Percentiles rank a stretch among this genome's conserved stretches.
Evolutionary conservation across 2,888 invertebrate genomes (phyloP).

Genomic region (Globia sparganii): DNA sequence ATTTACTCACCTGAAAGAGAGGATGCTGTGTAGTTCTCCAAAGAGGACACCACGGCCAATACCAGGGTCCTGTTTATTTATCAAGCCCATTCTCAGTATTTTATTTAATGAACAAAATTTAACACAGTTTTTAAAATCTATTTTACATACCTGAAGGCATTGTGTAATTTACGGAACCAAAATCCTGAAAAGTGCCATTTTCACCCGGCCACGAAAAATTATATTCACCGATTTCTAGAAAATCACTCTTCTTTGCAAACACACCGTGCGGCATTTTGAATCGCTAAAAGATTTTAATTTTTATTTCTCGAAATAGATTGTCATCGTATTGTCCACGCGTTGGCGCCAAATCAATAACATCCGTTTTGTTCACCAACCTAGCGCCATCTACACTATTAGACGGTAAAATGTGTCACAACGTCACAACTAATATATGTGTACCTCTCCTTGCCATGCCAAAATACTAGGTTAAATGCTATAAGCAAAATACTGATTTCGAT

Average conservation of each 20-base stretch:
- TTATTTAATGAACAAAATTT: neutral
- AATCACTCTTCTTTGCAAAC: conserved; percentile 80
- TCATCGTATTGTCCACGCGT: conserved; percentile 24
- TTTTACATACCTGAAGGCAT: conserved; percentile 82
- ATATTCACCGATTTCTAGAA: conserved; percentile 85
- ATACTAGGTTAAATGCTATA: no score
- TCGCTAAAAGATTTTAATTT: neutral
- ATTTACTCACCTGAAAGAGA: conserved; percentile 84
- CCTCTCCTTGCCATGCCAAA: neutral
- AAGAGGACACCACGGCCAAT: conserved; percentile 93
- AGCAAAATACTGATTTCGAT: no score
- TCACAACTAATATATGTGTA: neutral
- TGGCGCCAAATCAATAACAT: conserved; percentile 69
- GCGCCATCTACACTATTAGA: conserved; percentile 61
- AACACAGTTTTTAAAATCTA: neutral
- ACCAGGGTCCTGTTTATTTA: conserved; percentile 88
- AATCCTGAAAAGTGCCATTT: conserved; percentile 86
- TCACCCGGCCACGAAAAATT: conserved; percentile 89
- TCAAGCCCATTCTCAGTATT: neutral
- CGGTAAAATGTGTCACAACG: neutral
- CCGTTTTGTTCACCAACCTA: conserved; percentile 35
- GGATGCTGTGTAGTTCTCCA: conserved; percentile 95
- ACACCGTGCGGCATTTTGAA: conserved; percentile 78
- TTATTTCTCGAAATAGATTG: conserved; percentile 18
- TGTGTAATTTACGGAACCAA: conserved; percentile 86